Base-by-base conservation (phyloP, 2,888 invertebrate species). In the Xestia sexstrigata region DNA sequence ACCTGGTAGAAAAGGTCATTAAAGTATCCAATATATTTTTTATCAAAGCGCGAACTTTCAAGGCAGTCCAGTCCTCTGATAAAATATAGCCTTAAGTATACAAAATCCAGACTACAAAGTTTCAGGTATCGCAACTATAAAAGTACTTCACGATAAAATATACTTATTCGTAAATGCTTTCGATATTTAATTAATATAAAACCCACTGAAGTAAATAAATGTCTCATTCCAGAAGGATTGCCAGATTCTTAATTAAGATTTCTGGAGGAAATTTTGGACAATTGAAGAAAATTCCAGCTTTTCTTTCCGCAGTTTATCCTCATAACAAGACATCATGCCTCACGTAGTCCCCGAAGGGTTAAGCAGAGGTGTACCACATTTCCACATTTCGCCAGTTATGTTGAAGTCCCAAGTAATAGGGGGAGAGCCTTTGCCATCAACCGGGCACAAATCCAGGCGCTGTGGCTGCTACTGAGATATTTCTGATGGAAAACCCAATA, bases 121-220 rank as follows among this genome's bases (percentile, higher is more conserved):
- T 47, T 23, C 60, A 62, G 26, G 7, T 47, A 35, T 26, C 7
- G 20, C 4, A 49, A 39, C 15, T 49, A 52, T 52, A 0, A 30
- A 71, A 42, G 26, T 23, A 35, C 7, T 8, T 35, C 17, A 49
- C 20, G 13, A 55, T 26, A n/a, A 65, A 63, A 30, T 23, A 17
- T 35, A 35, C 4, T 35, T 45, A 45, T 17, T 42, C 42, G 20
- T 20, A 75, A n/a, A 39, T 35, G 11, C n/a, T 75, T n/a, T 45
- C 23, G n/a, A 47, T 45, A 39, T 55, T 47, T 30, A 30, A 55
- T 47, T 13, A 55, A 55, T n/a, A 76, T 26, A 35, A 47, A 76
- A n/a, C 20, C 15, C 15, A 20, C 42, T 60, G n/a, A 20, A 42
- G 49, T 45, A 71, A 49, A 7, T 49, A 20, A 42, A n/a, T 15